Base-by-base conservation (phyloP, 2,797 vertebrate species). In the Phoeniculus purpureus region DNA sequence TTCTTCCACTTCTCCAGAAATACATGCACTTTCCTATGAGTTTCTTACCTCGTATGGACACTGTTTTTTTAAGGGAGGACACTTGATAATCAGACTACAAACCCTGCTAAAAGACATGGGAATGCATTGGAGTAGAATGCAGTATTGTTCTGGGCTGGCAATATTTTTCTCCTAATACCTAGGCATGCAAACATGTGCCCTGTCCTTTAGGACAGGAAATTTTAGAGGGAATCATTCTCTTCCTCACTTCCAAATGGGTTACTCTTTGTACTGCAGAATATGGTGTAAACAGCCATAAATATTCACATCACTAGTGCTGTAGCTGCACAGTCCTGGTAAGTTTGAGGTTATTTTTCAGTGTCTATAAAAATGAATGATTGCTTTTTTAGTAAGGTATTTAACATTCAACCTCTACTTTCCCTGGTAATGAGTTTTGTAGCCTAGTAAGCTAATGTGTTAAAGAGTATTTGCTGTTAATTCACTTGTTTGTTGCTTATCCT, bases 331-430 rank as follows among this genome's bases (percentile, higher is more conserved):
- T 64, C 18, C 13, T 71, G 20, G 7, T 59, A 74, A 93, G 34
- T 90, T 73, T 74, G 77, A 88, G 60, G 85, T 17, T 86, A 71
- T 90, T 90, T 95, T 94, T 93, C 71, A 76, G 80, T 62, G 34
- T 90, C 91, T 89, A 29, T 81, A 76, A 81, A 86, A 84, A 61
- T 51, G 56, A 62, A 8, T 76, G 80, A 81, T 86, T 81, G 51
- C 32, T 92, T 88, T 43, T 43, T 88, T 68, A 79, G 67, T 58
- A 66, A 47, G 25, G 61, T 60, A 60, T 93, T 94, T 94, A 93
- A 88, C 85, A 84, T 92, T 70, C 72, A 74, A 55, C 83, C 87
- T 90, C 83, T 74, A 2, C 79, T 86, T 93, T 70, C 65, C 29
- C 13, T 48, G 51, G 43, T 94, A 92, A 92, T 92, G 85, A 90